Evolutionary conservation across 1,140 invertebrate genomes (phyloP), one percentile per base, ranked within the genome.

Genomic region (Plodia interpunctella): DNA sequence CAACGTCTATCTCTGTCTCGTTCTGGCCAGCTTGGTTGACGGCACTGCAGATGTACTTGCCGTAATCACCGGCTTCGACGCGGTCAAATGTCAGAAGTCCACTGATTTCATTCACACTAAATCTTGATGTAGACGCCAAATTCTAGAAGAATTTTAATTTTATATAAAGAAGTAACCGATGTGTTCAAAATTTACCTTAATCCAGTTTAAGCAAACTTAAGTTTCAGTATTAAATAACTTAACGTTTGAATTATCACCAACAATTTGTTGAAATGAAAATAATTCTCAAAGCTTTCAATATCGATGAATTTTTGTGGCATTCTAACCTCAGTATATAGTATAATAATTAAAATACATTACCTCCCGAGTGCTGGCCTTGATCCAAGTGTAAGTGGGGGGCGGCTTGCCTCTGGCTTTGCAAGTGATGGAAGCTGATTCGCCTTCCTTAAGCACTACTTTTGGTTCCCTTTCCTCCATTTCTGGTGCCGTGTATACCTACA

Each of bases 331-430:
- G n/a, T n/a, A n/a, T n/a, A n/a, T n/a, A n/a, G n/a, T n/a, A n/a
- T n/a, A n/a, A n/a, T n/a, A n/a, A n/a, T 44, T 21, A 53, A 53
- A 53, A 51, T 13, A 25, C 8, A 13, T 53, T 76, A 90, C 91
- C 79, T 92, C 83, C 60, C 93, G 91, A 1, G 90, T 92, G 17
- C 92, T 82, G 63, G 91, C 89, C 70, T 94, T 94, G 30, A 97
- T 94, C 96, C 96, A 98, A 13, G 92, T 92, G 71, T 95, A 96
- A 20, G 90, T 92, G 49, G 97, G 96, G 5, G 92, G 92, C 0
- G 97, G 97, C 81, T 97, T 97, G 1, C 96, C 96, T 11, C 83
- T 92, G 0, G 95, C 96, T 62, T 92, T 92, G 79, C 97, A 98
- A 19, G 90, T 90, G 17, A 97, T 93, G 0, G 91, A 91, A 10